Evolutionary conservation across 2,113 vertebrate species (phyloP).

Genomic region (Ia io): DNA sequence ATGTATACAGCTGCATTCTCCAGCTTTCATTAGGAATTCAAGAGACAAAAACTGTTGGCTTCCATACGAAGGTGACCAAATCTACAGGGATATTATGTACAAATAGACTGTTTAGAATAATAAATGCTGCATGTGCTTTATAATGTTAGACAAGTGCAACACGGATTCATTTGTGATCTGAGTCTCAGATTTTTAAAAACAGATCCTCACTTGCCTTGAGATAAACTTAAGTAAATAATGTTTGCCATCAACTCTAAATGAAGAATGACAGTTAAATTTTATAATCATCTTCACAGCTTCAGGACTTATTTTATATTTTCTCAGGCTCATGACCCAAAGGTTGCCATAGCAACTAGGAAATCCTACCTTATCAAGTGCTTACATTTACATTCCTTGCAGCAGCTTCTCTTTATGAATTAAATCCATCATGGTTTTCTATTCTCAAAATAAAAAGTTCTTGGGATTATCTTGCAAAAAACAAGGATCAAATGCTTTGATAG

Average conservation of each 20-base stretch:
- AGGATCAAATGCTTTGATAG: constrained; percentile 88
- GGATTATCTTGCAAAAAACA: constrained; percentile 89
- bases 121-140: constrained; percentile 64
- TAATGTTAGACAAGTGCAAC: constrained; percentile 67
- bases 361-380: constrained; percentile 90
- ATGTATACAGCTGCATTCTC: constrained; percentile 3
- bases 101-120: constrained; percentile 77
- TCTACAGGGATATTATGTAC: constrained; percentile 73
- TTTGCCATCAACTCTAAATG: constrained; percentile 90
- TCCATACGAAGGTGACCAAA: constrained; percentile 57
- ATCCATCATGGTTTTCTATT: constrained; percentile 87
- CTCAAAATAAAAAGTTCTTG: constrained; percentile 88
- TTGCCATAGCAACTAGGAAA: constrained; percentile 93
- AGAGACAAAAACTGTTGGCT: constrained; percentile 43
- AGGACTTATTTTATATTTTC: constrained; percentile 89
- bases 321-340: constrained; percentile 89
- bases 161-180: constrained; percentile 75
- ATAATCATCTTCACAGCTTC: constrained; percentile 91
- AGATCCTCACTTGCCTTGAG: constrained; percentile 81
- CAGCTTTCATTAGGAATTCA: constrained; percentile 60
- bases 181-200: constrained; percentile 75
- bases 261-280: constrained; percentile 93
- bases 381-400: constrained; percentile 88
- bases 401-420: constrained; percentile 88
- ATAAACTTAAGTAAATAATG: constrained; percentile 89